Base-by-base conservation (phyloP, 2,888 invertebrate species). In the Teinopalpus imperialis region DNA sequence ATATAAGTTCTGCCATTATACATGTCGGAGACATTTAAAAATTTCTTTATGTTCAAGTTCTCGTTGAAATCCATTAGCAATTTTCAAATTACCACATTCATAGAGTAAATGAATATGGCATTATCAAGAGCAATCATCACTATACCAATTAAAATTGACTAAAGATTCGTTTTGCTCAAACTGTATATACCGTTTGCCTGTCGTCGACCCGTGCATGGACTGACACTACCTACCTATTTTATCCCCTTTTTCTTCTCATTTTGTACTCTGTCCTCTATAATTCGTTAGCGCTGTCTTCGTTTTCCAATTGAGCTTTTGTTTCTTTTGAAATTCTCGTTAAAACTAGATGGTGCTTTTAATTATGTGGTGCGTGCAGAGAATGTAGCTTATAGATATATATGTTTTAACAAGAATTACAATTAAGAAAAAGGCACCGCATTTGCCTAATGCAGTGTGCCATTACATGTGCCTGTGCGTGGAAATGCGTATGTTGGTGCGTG, bases 31-130 rank as follows among this genome's bases (percentile, higher is more conserved):
- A n/a, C n/a, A n/a, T n/a, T n/a, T n/a, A n/a, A n/a, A n/a, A n/a
- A n/a, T n/a, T n/a, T n/a, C n/a, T n/a, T 10, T 41, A 50, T 48
- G 44, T 39, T 46, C 44, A 43, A 49, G 48, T 51, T 42, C 48
- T 52, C 49, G 43, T 51, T 56, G 50, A 43, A 16, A 3, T 48
- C 50, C 50, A 49, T 52, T 54, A 53, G 52, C 49, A 43, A 51
- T 47, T 39, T 50, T 81, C 71, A 81, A 83, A 82, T 81, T 81
- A 81, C 68, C 54, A 59, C 60, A 63, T 69, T 63, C 63, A 14
- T 60, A 64, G 57, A 59, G 68, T 67, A 74, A 77, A 74, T 72
- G 74, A 74, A 70, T 57, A 61, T 63, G 58, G 63, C 58, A 61
- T 57, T 52, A 59, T 55, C 54, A 43, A 42, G 37, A 42, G 35